These are phyloP conservation scores for Matsumyia berberina DNA, from an alignment of 2,888 invertebrate genomes.

Conservation along the genomic window DNA sequence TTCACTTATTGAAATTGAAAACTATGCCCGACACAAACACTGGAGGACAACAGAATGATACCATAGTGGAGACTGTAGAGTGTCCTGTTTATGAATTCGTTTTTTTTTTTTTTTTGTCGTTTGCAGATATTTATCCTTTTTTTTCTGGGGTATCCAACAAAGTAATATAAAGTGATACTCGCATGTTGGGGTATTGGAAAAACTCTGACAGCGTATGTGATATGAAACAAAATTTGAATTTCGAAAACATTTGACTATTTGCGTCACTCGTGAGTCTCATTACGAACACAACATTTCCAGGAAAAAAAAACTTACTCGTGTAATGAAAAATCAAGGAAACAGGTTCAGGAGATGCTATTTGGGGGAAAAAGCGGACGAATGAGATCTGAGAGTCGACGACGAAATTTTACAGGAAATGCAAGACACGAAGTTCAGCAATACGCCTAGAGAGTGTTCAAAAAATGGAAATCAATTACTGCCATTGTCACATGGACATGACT, in stretches of 20 bases:
- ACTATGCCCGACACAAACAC: slow-evolving; percentile 59
- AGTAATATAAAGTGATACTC: slow-evolving; percentile 33
- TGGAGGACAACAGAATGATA: slow-evolving; percentile 41
- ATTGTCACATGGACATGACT: too few relatives aligned
- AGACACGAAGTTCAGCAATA: too few relatives aligned
- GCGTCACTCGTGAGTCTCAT: not conserved
- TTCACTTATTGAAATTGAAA: slow-evolving; percentile 75
- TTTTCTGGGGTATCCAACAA: not conserved
- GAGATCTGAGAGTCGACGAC: too few relatives aligned
- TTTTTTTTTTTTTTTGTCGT: not conserved
- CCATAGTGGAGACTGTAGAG: not conserved
- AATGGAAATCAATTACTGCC: too few relatives aligned
- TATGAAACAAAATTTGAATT: slow-evolving; percentile 39
- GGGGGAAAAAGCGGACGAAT: too few relatives aligned
- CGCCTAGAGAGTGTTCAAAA: too few relatives aligned
- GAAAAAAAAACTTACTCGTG: too few relatives aligned
- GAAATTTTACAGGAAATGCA: too few relatives aligned
- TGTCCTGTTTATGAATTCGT: slow-evolving; percentile 21
- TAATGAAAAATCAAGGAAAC: too few relatives aligned
- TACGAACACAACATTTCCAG: not conserved
- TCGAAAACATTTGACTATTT: slow-evolving; percentile 17
- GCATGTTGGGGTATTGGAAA: slow-evolving; percentile 11
- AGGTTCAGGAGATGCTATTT: too few relatives aligned
- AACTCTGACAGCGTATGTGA: not conserved
- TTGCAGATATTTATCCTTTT: not conserved